Percentiles rank a stretch among this genome's conserved stretches.
Conservation (phyloP, 2,113 vertebrate genomes). For the Psephotus haematonotus region DNA sequence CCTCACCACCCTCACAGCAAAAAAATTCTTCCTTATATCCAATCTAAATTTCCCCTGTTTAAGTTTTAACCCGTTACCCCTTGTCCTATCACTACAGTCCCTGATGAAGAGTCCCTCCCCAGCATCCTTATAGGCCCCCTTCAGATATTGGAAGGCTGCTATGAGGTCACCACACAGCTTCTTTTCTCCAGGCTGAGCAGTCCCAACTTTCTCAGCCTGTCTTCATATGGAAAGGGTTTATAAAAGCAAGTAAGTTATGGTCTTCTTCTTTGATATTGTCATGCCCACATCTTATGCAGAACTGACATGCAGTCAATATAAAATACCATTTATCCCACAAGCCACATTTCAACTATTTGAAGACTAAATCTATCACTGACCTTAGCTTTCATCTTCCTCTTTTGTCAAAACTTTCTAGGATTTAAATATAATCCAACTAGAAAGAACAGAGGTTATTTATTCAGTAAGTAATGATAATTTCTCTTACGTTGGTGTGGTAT, state of each 20-base stretch:
- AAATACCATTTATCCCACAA: neutral
- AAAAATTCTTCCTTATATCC: too few species aligned
- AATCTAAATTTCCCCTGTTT: neutral
- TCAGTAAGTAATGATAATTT: slow-evolving; percentile 7
- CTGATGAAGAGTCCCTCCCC: neutral
- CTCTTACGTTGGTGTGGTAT: neutral
- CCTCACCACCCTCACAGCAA: too few species aligned
- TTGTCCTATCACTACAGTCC: neutral
- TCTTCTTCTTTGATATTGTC: neutral
- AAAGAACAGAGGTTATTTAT: slow-evolving; percentile 35
- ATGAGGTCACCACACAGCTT: neutral
- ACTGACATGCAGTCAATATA: neutral
- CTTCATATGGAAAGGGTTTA: neutral
- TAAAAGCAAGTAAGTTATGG: neutral
- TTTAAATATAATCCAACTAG: slow-evolving; percentile 28
- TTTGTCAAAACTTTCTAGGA: neutral
- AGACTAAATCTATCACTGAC: neutral
- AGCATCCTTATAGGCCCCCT: neutral
- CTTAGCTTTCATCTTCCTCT: slow-evolving; percentile 12
- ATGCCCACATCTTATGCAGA: neutral
- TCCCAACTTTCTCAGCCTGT: neutral
- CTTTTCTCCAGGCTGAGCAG: neutral
- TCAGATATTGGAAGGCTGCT: neutral
- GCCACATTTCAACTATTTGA: neutral
- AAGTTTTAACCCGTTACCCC: neutral